Evolutionary conservation across 2,113 vertebrate genomes (phyloP).

Genomic region (Poeciliopsis turrubarensis): DNA sequence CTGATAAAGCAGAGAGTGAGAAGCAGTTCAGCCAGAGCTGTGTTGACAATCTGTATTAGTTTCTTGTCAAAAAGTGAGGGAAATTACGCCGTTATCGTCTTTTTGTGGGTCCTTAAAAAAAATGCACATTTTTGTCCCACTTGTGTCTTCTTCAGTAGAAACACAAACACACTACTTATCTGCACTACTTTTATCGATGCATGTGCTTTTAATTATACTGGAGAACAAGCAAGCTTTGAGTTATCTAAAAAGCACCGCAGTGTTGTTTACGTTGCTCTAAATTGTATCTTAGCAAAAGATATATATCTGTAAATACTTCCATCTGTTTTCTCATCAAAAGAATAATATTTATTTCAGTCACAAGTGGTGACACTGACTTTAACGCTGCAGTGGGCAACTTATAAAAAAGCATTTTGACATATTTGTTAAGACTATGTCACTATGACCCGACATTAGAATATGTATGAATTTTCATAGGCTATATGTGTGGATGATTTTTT

Average conservation of each 20-base stretch:
- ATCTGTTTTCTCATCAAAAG: no score
- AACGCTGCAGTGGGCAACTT: no score
- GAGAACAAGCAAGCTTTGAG: not conserved
- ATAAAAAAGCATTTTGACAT: no score
- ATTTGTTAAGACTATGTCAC: no score
- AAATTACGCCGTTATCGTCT: not conserved
- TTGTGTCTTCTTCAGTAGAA: not conserved
- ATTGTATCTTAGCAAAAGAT: no score
- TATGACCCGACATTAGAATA: no score
- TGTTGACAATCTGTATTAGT: conserved; percentile 2
- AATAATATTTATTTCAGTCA: no score
- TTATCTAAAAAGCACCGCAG: not conserved
- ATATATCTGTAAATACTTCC: no score
- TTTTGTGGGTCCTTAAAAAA: not conserved
- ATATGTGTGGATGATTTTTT: no score
- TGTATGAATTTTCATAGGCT: no score
- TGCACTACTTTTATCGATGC: not conserved
- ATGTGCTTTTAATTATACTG: not conserved
- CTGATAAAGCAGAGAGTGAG: conserved; percentile 12
- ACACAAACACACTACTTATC: not conserved
- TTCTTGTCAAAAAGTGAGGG: not conserved
- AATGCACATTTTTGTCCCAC: not conserved
- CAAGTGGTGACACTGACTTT: no score
- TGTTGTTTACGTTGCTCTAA: not conserved
- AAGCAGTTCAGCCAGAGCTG: conserved; percentile 9